These are phyloP conservation scores for Lepidotrigona ventralis DNA, from an alignment of 1,140 invertebrate species.

Conservation along the genomic window DNA sequence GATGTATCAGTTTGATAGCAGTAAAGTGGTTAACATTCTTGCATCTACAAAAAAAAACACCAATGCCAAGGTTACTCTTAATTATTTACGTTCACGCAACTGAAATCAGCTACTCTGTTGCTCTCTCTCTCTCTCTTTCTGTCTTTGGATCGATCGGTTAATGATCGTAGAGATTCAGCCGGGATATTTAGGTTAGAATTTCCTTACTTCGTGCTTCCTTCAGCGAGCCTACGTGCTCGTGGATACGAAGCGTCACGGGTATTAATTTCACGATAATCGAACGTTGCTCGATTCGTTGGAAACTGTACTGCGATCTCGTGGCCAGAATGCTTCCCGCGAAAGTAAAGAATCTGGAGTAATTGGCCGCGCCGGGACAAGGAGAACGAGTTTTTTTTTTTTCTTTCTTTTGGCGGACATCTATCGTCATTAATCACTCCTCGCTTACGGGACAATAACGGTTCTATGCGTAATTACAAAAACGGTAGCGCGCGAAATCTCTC, in stretches of 20 bases:
- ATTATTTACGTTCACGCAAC: no score
- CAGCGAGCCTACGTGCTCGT: no score
- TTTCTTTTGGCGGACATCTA: constrained; percentile 23
- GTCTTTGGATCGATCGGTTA: no score
- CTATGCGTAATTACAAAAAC: background rate
- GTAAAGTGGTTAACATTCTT: no score
- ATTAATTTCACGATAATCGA: constrained; percentile 7
- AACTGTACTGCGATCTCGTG: background rate
- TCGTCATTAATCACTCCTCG: constrained; percentile 10
- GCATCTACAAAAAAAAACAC: no score
- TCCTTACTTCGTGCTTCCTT: no score
- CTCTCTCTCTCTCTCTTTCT: no score
- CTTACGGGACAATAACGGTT: constrained; percentile 18
- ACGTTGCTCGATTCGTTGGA: background rate
- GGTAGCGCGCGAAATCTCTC: background rate
- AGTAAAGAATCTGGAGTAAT: constrained; percentile 51
- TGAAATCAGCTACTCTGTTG: no score
- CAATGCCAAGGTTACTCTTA: no score
- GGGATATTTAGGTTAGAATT: no score
- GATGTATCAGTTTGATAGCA: no score
- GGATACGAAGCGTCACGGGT: background rate
- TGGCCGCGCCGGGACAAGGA: constrained; percentile 44
- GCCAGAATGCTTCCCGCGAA: constrained; percentile 35
- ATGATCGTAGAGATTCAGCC: no score
- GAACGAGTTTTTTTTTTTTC: constrained; percentile 44